Evolutionary conservation across 2,113 vertebrate genomes (phyloP), one percentile per base, ranked within the genome.

Genomic region (Conger conger): DNA sequence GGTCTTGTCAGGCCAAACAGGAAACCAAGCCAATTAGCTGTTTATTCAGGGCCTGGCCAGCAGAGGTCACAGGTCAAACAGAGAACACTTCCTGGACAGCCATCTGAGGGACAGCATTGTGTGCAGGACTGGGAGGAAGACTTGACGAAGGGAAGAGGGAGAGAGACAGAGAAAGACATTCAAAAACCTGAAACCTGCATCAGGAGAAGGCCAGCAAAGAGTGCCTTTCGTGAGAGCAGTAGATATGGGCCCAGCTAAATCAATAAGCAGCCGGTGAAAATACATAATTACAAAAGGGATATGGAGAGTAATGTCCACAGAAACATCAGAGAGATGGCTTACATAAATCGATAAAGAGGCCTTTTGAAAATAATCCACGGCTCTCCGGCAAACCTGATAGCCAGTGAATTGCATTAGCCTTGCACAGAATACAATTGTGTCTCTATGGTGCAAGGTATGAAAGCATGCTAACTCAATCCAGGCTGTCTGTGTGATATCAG

Each of bases 1-100:
- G 85, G 91, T 94, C 93, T 93, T 92, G 93, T 94, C 88, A 93
- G 93, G 92, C 94, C 93, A 95, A 96, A 96, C 94, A 96, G 94
- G 95, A 96, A 96, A 93, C 91, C 90, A 90, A 94, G 93, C 90
- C 94, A 96, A 95, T 94, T 93, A 94, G 92, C 91, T 94, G 93
- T 95, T 96, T 95, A 94, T 93, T 93, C 91, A 92, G 91, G 94
- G 90, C 89, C 86, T 89, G 80, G 92, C 85, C 92, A 88, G 86
- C 86, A 80, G 89, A 87, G 94, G 92, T 95, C 93, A 92, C 88
- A 89, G 93, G 92, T 94, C 89, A 89, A 5, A 8, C 89, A 89
- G 91, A 90, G 94, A 95, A 93, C 93, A 91, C 91, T 95, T 96
- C 94, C 94, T 93, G 93, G 91, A 91, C 90, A 85, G 92, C 88